Evolutionary conservation across 2,113 vertebrate genomes (phyloP), one percentile per base, ranked within the genome.

Genomic region (Chloroceryle aenea): DNA sequence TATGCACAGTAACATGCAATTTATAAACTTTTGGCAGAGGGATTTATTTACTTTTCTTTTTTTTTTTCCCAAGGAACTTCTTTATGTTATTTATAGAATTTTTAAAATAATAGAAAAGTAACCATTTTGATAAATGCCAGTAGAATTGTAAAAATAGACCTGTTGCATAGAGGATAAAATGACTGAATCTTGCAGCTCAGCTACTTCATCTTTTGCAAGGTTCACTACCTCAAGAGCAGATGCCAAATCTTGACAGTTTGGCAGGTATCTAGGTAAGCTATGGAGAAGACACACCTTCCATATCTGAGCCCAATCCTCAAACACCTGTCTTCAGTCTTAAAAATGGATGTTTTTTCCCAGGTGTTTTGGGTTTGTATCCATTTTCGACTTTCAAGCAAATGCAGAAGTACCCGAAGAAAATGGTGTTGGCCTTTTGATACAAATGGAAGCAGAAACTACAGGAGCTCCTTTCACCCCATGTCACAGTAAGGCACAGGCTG

Each of bases 21-120:
- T 91, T 79, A 94, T 87, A 93, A 77, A 87, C 38, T 95, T 96
- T 72, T 77, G 89, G 69, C 58, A 90, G 40, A 93, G 16, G n/a
- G 48, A 90, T 94, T 93, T 93, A 86, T 95, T 96, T 94, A 85
- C 63, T 83, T 25, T 3, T 43, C 61, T 23, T 78, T 43, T 64
- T 23, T 78, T 96, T 75, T 96, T 96, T 82, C 8, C 12, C 30
- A 64, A 75, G 36, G 78, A 85, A 40, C 7, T 71, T 93, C 26
- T 87, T 66, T 81, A 59, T 19, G 27, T 10, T 82, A 90, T 96
- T 86, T 93, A 59, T n/a, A 74, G 27, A 78, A 95, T 30, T 21
- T 72, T 53, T 83, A 48, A 74, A 80, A 95, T 67, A 85, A 86
- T 79, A 67, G 38, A 83, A 63, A 48, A 89, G 29, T 27, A 85